A percentile compares a stretch with the other conserved stretches of the same genome.
Evolutionary conservation across 2,113 vertebrate genomes (phyloP).

Genomic region (Nesogale talazaci): DNA sequence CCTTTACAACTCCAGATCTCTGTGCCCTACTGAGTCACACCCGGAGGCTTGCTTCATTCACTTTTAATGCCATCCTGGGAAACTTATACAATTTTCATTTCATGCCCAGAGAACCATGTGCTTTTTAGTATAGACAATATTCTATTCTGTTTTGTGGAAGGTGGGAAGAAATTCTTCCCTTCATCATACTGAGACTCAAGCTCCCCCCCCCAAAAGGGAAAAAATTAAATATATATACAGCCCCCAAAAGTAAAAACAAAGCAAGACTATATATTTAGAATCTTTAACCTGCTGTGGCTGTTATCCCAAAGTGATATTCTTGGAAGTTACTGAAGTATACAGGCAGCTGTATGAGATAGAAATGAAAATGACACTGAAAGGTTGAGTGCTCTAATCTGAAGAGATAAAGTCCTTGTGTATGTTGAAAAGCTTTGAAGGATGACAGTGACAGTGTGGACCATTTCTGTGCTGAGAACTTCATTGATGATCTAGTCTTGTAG

Average conservation of each 20-base stretch:
- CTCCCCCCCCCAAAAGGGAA: not conserved
- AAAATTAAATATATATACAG: not conserved
- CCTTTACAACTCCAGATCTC: not conserved
- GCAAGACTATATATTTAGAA: not conserved
- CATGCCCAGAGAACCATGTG: not conserved
- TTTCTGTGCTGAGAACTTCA: not conserved
- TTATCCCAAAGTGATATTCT: not conserved
- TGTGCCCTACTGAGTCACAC: too few relatives aligned
- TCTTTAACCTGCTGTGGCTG: not conserved
- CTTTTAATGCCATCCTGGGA: not conserved
- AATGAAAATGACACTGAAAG: not conserved
- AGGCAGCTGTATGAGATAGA: not conserved
- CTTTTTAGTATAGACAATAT: not conserved
- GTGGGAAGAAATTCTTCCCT: not conserved
- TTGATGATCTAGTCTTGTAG: not conserved
- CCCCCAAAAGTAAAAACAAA: not conserved
- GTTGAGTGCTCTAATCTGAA: not conserved
- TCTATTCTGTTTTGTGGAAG: not conserved
- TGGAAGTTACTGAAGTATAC: not conserved
- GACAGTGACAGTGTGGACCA: not conserved
- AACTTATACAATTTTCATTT: not conserved
- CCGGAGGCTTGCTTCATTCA: not conserved
- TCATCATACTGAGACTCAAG: not conserved
- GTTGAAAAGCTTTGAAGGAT: not conserved
- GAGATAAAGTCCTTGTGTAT: not conserved